Evolutionary conservation across 2,797 vertebrate genomes (phyloP), one percentile per base, ranked within the genome.

Genomic region (Neosilurus mollespiculum): DNA sequence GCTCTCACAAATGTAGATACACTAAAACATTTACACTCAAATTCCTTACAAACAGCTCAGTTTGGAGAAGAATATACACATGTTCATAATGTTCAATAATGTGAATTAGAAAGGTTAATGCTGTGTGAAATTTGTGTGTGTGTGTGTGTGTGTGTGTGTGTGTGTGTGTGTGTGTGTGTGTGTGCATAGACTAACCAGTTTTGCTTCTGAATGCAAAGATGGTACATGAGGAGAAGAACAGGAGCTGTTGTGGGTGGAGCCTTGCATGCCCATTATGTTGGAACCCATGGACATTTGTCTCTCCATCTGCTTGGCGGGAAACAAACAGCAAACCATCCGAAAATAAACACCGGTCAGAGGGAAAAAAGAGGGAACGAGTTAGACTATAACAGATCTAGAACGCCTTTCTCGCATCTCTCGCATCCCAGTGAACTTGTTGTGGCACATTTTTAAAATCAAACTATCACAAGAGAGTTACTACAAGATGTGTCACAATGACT

Each of bases 191-290:
- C 93, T 97, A 95, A 99, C 98, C 97, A 99, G 96, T 94, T 99
- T 99, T 93, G 98, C 97, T 92, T 99, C 98, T 88, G 98, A 99
- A 93, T 99, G 98, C 97, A 99, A 98, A 90, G 96, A 94, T 89
- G 97, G 96, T 89, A 98, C 95, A 93, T 99, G 98, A 91, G 97
- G 94, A 91, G 98, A 98, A 91, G 97, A 96, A 88, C 98, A 99
- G 0, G 96, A 96, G 89, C 93, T 97, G 92, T 82, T 97, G 95
- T 99, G 97, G 91, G 96, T 90, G 49, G 97, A 96, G 84, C 96
- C 96, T 92, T 98, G 98, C 96, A 99, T 98, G 87, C 96, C 96
- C 97, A 99, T 97, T 95, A 99, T 97, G 93, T 95, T 98, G 91
- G 97, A 96, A 89, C 95, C 96, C 97, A 99, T 97, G 51, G 97